Evolutionary conservation across 2,888 invertebrate species (phyloP).

Genomic region (Epicampocera succincta): DNA sequence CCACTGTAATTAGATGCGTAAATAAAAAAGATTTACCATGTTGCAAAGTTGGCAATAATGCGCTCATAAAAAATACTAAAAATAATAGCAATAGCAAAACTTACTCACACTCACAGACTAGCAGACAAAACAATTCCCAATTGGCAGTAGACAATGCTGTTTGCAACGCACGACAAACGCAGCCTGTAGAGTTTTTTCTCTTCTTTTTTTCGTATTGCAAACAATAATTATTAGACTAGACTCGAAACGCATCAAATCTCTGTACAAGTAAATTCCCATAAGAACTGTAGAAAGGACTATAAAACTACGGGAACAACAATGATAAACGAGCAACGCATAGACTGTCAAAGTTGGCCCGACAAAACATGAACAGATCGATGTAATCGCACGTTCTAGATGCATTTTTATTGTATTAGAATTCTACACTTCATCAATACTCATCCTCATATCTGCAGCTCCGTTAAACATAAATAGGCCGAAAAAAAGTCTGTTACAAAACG

Average conservation of each 20-base stretch:
- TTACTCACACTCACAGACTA: not conserved
- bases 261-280: conserved; percentile 55
- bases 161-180: conserved; percentile 48
- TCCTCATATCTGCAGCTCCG: conserved; percentile 69
- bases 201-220: conserved; percentile 37
- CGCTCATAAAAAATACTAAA: conserved; percentile 37
- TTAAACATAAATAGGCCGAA: conserved; percentile 69
- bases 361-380: conserved; percentile 54
- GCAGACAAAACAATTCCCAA: conserved; percentile 65
- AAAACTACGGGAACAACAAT: conserved; percentile 7
- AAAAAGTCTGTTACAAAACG: conserved; percentile 6
- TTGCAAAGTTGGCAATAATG: conserved; percentile 66
- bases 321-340: conserved; percentile 31
- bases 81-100: conserved; percentile 45
- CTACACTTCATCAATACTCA: conserved; percentile 71
- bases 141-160: conserved; percentile 56
- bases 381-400: conserved; percentile 40
- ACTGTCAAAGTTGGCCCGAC: conserved; percentile 34
- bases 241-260: conserved; percentile 56
- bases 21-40: conserved; percentile 59
- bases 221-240: conserved; percentile 64
- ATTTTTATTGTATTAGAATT: conserved; percentile 53
- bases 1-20: conserved; percentile 26
- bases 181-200: conserved; percentile 21
- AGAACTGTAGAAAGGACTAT: conserved; percentile 32